phyloP scores from a whole-genome alignment of 2,797 vertebrate genomes.

The Okamejei kenojei region DNA sequence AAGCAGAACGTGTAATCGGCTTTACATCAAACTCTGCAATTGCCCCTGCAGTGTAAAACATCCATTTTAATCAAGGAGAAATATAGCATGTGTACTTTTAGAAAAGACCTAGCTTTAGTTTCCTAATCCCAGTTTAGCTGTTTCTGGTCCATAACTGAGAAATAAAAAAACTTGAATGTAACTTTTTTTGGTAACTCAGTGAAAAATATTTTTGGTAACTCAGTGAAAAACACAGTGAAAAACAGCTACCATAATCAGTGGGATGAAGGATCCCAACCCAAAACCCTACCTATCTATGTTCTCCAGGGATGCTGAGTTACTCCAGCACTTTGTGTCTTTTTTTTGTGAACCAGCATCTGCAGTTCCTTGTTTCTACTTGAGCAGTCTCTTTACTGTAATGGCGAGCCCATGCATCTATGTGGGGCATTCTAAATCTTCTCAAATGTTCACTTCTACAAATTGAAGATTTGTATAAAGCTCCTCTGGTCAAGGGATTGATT shows the following conservation, averaged over 20 bases:
- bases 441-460: neutral
- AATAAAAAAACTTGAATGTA: neutral
- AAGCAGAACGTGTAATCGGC: neutral
- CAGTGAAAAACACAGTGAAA: no score
- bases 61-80: neutral
- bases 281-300: no score
- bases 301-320: no score
- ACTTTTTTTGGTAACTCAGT: neutral
- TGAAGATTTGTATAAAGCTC: neutral
- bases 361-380: neutral
- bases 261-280: no score
- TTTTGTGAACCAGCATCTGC: no score
- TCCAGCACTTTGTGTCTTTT: no score
- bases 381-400: neutral
- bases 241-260: no score
- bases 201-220: no score
- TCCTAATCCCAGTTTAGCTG: neutral
- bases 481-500: neutral
- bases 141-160: neutral
- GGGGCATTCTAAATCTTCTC: neutral
- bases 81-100: neutral
- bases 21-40: neutral
- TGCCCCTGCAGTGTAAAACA: neutral
- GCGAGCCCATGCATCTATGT: no score
- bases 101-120: neutral